These are phyloP conservation scores for Aulostomus chinensis DNA, from an alignment of 2,797 vertebrate species.

Conservation along the genomic window DNA sequence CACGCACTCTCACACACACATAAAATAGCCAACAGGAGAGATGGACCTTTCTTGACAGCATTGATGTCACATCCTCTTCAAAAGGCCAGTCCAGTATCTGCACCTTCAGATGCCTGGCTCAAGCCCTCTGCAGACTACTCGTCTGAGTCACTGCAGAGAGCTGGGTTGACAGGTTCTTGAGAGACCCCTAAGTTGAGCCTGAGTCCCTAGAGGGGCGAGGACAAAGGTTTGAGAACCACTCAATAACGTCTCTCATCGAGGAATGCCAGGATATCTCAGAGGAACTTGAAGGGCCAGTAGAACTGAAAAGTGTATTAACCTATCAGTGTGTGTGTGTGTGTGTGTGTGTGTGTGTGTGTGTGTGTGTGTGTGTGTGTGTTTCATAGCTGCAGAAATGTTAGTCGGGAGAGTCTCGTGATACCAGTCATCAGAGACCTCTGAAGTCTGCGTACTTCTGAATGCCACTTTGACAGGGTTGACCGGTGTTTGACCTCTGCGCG, in stretches of 20 bases:
- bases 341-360: too few species aligned
- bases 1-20: too few species aligned
- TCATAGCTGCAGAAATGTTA: too few species aligned
- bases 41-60: slow-evolving; percentile 26
- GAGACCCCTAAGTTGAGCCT: slow-evolving; percentile 10
- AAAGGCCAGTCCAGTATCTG: slow-evolving; percentile 18
- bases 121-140: slow-evolving; percentile 29
- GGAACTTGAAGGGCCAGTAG: neutral
- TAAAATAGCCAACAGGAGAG: slow-evolving; percentile 28
- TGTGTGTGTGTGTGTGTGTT: too few species aligned
- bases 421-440: too few species aligned
- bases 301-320: too few species aligned
- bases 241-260: slow-evolving; percentile 6
- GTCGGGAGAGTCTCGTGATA: too few species aligned
- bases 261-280: slow-evolving; percentile 11
- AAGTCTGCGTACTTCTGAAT: too few species aligned
- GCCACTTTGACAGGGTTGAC: too few species aligned
- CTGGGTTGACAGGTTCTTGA: slow-evolving; percentile 24
- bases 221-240: slow-evolving; percentile 13
- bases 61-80: slow-evolving; percentile 34
- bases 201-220: slow-evolving; percentile 4
- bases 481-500: too few species aligned
- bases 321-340: too few species aligned
- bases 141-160: slow-evolving; percentile 46
- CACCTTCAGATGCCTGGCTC: neutral